Base-by-base conservation (phyloP, 2,113 vertebrate species). In the Brachionichthys hirsutus region DNA sequence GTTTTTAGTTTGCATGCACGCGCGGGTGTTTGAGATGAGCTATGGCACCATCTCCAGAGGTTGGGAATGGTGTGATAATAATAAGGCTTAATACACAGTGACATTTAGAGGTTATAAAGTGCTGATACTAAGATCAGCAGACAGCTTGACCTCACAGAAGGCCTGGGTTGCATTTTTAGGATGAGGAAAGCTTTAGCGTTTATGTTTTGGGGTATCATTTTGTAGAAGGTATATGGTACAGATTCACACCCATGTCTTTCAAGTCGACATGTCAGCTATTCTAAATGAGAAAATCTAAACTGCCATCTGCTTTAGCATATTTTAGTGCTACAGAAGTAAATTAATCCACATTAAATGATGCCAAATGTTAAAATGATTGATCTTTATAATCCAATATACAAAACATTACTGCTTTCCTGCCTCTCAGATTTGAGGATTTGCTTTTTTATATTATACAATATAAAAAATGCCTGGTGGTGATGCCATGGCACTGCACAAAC, bases 21-120 rank as follows among this genome's bases (percentile, higher is more conserved):
- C 18, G 15, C 48, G 24, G 55, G 52, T 70, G 75, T 75, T 44
- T 53, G 46, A 74, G 19, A 61, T 71, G 55, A 42, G 4, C 34
- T 62, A 35, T 55, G 40, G 54, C 41, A 53, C 30, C 41, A 16
- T 38, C 9, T 58, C 12, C 2, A 15, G 30, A 36, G 59, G 59
- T 44, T 67, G 44, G 48, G 30, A 24, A 10, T 46, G 40, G 50
- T 43, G 52, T 54, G 62, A 62, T 43, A 41, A 73, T 43, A 15
- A 54, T 41, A 30, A 11, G 14, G 14, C 40, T 38, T 30, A 3
- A 69, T 69, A 57, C 12, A 58, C 43, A 17, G 44, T 77, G 77
- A 85, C 81, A 80, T 85, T 69, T 78, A 20, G 44, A 36, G 65
- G 80, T 79, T 68, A 52, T 65, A 61, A 6, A 1, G 17, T n/a